phyloP scores from a whole-genome alignment of 2,888 invertebrate genomes.

The Yponomeuta cagnagella region DNA sequence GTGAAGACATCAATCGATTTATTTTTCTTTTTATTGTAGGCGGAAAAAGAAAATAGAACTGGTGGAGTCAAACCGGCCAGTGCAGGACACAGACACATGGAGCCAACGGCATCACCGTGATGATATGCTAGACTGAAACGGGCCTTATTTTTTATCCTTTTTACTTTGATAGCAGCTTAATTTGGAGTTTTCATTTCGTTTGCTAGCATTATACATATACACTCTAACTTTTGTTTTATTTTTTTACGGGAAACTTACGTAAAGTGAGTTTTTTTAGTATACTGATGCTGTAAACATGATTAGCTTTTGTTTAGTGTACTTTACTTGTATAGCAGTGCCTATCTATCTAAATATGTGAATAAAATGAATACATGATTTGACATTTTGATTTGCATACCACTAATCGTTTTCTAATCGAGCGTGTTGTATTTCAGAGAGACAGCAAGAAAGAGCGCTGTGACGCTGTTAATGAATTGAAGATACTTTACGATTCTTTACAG shows the following conservation, averaged over 20 bases:
- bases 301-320: too few species aligned
- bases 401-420: not conserved
- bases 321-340: too few species aligned
- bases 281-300: constrained; percentile 15
- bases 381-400: not conserved
- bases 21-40: constrained; percentile 28
- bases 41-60: constrained; percentile 39
- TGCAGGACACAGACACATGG: constrained; percentile 11
- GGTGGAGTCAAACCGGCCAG: constrained; percentile 34
- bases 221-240: constrained; percentile 16
- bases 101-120: not conserved
- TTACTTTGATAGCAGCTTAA: not conserved
- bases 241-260: constrained; percentile 16
- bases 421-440: constrained; percentile 29
- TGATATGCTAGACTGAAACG: not conserved
- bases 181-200: constrained; percentile 10
- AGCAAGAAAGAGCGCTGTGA: constrained; percentile 29
- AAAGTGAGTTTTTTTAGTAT: not conserved
- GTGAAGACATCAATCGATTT: too few species aligned
- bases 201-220: constrained; percentile 28
- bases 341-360: too few species aligned
- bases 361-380: too few species aligned
- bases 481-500: constrained; percentile 43
- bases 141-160: not conserved
- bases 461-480: constrained; percentile 32